Conservation (phyloP, 1,140 invertebrate species). For the Cherax quadricarinatus region DNA sequence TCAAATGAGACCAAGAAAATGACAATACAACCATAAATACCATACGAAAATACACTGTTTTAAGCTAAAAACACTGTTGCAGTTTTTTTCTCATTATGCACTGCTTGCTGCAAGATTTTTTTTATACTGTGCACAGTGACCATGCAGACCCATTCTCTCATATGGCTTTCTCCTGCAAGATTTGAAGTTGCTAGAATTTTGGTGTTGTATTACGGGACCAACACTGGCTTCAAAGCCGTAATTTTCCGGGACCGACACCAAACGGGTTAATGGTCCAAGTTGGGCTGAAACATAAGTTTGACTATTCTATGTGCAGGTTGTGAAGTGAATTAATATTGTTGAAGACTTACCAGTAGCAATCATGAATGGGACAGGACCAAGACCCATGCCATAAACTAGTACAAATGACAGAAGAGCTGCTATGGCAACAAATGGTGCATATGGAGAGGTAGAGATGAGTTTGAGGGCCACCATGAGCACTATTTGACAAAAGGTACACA, state of each 20-base stretch:
- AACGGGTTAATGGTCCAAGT: not conserved
- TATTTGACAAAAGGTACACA: constrained; percentile 34
- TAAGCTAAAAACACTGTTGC: no score
- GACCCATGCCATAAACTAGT: constrained; percentile 28
- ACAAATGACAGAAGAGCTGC: constrained; percentile 42
- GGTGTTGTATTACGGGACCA: not conserved
- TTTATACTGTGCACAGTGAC: no score
- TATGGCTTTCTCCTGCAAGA: not conserved
- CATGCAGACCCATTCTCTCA: not conserved
- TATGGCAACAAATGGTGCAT: constrained; percentile 44
- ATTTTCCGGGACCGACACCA: not conserved
- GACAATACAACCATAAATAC: no score
- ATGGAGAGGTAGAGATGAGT: not conserved
- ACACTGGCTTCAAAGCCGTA: no score
- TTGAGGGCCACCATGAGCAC: constrained; percentile 28
- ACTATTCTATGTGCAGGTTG: no score
- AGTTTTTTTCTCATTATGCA: no score
- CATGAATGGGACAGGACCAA: constrained; percentile 58
- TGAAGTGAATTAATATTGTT: not conserved
- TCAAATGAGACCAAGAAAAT: no score
- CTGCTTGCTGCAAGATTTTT: no score
- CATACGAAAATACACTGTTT: no score
- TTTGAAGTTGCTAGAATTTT: not conserved
- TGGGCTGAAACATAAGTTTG: no score
- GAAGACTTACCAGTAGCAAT: constrained; percentile 48